Percentiles rank a stretch among this genome's conserved stretches.
phyloP scores from a whole-genome alignment of 2,888 invertebrate genomes.

The Pandemis corylana region DNA sequence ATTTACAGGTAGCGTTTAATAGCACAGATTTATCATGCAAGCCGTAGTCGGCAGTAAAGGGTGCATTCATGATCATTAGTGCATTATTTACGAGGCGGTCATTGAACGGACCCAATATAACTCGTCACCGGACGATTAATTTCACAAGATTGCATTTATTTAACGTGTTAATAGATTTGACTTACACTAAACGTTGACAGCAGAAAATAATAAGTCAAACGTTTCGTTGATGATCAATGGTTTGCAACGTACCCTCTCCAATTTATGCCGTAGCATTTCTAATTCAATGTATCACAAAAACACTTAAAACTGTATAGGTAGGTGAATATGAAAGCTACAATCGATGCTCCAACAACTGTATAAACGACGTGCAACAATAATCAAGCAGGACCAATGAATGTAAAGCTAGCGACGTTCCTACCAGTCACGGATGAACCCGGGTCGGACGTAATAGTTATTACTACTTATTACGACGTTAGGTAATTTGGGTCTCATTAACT shows the following conservation, averaged over 20 bases:
- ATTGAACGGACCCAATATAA: constrained; percentile 33
- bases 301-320: background rate
- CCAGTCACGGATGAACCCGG: constrained; percentile 24
- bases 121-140: constrained; percentile 18
- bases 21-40: constrained; percentile 19
- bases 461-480: constrained; percentile 28
- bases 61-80: constrained; percentile 41
- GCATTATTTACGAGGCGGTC: constrained; percentile 37
- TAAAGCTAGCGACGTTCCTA: constrained; percentile 12
- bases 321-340: background rate
- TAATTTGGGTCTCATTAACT: constrained; percentile 49
- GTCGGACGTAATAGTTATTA: constrained; percentile 22
- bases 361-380: background rate
- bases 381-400: background rate
- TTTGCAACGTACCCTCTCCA: background rate
- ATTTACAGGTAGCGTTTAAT: constrained; percentile 14
- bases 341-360: background rate
- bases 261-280: background rate
- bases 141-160: constrained; percentile 22
- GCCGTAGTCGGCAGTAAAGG: constrained; percentile 28
- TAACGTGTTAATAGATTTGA: constrained; percentile 19
- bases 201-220: background rate
- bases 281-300: background rate
- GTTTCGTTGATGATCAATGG: constrained; percentile 18
- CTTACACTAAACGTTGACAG: constrained; percentile 18